A percentile compares a stretch with the other conserved stretches of the same genome.
These are phyloP conservation scores for Drosophila ercepeae DNA, from an alignment of 1,140 invertebrate species.

Conservation along the genomic window DNA sequence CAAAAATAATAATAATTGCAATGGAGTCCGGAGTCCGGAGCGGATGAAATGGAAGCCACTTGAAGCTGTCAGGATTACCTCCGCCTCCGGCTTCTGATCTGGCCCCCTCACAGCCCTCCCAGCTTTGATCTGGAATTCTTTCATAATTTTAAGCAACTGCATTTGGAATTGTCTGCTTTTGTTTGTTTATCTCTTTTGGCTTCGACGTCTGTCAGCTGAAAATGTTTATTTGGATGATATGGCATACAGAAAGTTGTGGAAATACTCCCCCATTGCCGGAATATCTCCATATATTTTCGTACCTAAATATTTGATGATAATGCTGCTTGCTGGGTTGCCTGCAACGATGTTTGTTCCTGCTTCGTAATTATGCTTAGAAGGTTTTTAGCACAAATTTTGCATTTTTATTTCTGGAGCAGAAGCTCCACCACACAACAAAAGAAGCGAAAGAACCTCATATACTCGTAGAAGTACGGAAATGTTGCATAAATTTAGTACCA, in stretches of 20 bases:
- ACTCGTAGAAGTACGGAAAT: conserved; percentile 27
- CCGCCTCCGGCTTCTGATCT: too few species aligned
- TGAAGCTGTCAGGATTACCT: conserved; percentile 47
- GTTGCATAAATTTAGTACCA: conserved; percentile 53
- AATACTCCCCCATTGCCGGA: background rate
- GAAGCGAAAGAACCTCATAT: conserved; percentile 19
- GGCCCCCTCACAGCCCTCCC: background rate
- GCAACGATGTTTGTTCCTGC: background rate
- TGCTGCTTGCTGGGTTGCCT: background rate
- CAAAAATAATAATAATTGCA: conserved; percentile 45
- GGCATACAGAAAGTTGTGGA: conserved; percentile 7
- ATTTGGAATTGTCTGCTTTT: conserved; percentile 28
- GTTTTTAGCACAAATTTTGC: conserved; percentile 57
- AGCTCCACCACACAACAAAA: conserved; percentile 7
- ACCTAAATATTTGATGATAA: conserved; percentile 5
- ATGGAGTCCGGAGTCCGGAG: conserved; percentile 9
- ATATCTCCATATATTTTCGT: background rate
- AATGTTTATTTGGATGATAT: conserved; percentile 38
- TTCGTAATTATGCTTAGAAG: conserved; percentile 52
- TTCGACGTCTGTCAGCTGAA: conserved; percentile 42
- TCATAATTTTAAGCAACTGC: conserved; percentile 51
- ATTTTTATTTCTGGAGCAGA: conserved; percentile 38
- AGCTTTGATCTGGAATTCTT: conserved; percentile 41
- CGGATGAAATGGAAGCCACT: conserved; percentile 33
- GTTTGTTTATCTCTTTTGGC: conserved; percentile 44